phyloP scores from a whole-genome alignment of 2,113 vertebrate species.

The Actenoides lindsayi region DNA sequence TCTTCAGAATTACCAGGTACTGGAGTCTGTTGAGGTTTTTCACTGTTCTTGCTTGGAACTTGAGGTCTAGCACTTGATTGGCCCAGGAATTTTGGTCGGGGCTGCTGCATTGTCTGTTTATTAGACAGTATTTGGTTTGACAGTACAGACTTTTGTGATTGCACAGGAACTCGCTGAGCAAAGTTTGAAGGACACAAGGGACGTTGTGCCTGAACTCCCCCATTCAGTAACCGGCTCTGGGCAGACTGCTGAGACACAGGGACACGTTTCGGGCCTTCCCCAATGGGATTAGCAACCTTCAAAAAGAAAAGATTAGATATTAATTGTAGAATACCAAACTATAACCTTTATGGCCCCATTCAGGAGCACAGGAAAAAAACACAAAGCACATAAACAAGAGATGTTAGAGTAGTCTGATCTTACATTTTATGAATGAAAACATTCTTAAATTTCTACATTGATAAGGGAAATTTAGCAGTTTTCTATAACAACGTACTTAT shows the following conservation, averaged over 20 bases:
- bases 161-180: constrained; percentile 78
- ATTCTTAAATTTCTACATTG: background rate
- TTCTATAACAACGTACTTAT: background rate
- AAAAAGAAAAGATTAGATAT: accelerated
- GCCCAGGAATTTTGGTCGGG: background rate
- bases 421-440: background rate
- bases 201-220: constrained; percentile 68
- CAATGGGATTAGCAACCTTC: constrained; percentile 52
- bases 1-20: constrained; percentile 51
- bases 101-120: background rate
- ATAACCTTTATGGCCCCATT: accelerated
- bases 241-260: constrained; percentile 68
- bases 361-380: background rate
- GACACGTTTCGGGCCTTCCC: constrained; percentile 81
- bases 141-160: constrained; percentile 15
- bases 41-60: constrained; percentile 2
- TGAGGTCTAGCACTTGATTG: background rate
- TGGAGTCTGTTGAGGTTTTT: constrained; percentile 37
- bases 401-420: background rate
- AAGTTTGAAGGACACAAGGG: constrained; percentile 81
- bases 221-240: constrained; percentile 32
- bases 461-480: background rate
- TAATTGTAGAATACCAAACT: background rate
- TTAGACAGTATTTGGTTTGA: constrained; percentile 48
- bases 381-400: background rate